Base-by-base conservation (phyloP, 2,113 vertebrate species). In the Pelodiscus sinensis region DNA sequence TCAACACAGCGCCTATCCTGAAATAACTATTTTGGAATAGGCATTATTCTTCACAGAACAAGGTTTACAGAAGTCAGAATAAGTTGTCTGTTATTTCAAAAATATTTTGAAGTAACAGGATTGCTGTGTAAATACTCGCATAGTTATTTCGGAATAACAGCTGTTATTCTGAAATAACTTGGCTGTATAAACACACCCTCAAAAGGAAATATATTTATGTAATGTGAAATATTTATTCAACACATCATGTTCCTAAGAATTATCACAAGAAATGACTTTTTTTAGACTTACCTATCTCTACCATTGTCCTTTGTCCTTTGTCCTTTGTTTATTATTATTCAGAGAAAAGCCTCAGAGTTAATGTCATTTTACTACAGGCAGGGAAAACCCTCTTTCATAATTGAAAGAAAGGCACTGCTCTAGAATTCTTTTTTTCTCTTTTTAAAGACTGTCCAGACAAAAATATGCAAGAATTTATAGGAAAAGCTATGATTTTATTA, bases 241-340 rank as follows among this genome's bases (percentile, higher is more conserved):
- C 79, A 80, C n/a, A 19, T 35, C 5, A 3, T 50, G 54, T 87
- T 78, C 55, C 71, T 88, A 18, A 68, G 87, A 82, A 60, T 22
- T 3, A 54, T 60, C 7, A 4, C 3, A 56, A 3, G 50, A 62
- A 11, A 19, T 73, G 27, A 15, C 13, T 89, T 85, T 85, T n/a
- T 94, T 11, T 15, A 62, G 29, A 35, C 1, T 22, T 88, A 1
- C 18, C 50, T 50, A 29, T 92, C 9, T 85, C 55, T 89, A 77
- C 18, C n/a, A 68, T 91, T 82, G 81, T 6, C 50, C 94, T 94
- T 58, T 88, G 5, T 22, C n/a, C n/a, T 75, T 91, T 82, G 81
- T 6, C 50, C 94, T 94, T 58, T 88, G 5, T 22, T 86, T 75
- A 35, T n/a, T 1, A 0, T 80, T 15, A 65, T 8, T 15, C 62